These are phyloP conservation scores for Nyctereutes procyonoides DNA, from an alignment of 2,113 vertebrate species.

Conservation along the genomic window DNA sequence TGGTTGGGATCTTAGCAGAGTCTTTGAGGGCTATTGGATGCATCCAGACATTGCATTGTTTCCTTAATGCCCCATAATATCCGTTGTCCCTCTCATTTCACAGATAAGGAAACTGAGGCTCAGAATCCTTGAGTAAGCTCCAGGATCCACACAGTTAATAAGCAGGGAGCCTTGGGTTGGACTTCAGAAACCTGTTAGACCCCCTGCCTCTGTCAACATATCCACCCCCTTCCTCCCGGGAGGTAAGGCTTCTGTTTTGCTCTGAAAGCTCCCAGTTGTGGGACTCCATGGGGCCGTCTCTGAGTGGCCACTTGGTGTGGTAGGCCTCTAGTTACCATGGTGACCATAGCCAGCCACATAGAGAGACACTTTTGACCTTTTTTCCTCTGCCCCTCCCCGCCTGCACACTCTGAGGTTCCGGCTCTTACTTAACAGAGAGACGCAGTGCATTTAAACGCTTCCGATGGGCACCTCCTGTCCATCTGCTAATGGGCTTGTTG, in stretches of 20 bases:
- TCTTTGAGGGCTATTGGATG: no score
- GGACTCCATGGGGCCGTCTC: background rate
- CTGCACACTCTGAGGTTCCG: background rate
- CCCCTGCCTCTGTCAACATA: background rate
- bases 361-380: conserved; percentile 23
- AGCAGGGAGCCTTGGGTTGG: background rate
- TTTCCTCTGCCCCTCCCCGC: background rate
- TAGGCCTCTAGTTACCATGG: conserved; percentile 40
- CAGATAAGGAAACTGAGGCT: background rate
- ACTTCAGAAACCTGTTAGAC: background rate
- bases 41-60: no score
- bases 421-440: background rate
- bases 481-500: background rate
- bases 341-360: background rate
- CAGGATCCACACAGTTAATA: background rate
- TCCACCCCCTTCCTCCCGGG: background rate
- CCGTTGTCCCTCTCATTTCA: background rate
- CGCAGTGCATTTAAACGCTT: background rate
- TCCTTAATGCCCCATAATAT: background rate
- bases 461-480: background rate
- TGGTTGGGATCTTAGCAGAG: background rate
- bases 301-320: background rate
- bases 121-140: background rate
- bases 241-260: background rate
- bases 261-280: background rate